Evolutionary conservation across 2,888 invertebrate species (phyloP), one percentile per base, ranked within the genome.

Genomic region (Scaptomyza flava): DNA sequence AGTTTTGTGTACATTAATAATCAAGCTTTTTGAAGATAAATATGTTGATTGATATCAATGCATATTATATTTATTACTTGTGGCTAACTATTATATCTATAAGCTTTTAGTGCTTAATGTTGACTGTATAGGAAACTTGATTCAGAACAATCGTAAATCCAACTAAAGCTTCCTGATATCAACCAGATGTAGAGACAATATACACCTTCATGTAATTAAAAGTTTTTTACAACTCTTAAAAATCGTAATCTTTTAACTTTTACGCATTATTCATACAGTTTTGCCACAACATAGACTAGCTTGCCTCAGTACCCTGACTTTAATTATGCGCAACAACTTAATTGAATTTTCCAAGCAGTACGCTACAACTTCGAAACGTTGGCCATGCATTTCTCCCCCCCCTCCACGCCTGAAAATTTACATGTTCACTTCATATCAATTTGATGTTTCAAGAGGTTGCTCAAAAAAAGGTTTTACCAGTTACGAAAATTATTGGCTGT

Each of bases 391-490:
- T 14, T 14, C 12, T 1, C 17, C 4, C 14, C 0, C 6, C 6
- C 38, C 23, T 17, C 4, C 14, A 0, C 6, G 4, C 38, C 23
- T 17, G 17, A 27, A 57, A 54, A 57, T 72, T 59, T 75, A 52
- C 80, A 71, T 82, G 48, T 62, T 54, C 72, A 82, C 54, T 80
- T 71, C 61, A 82, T 74, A 79, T 77, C 36, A 65, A 81, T 75
- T 82, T 79, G 63, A 66, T 57, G 66, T 78, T 78, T 53, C 65
- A 68, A 83, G 79, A 79, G 73, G n/a, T 68, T 63, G 54, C 63
- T 36, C 36, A 6, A 48, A 60, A 63, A 70, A 74, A 47, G 65
- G 57, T 62, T 67, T 51, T 45, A 43, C 52, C 14, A 41, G 31
- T 33, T 66, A 60, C 52, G n/a, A 38, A 62, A 72, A 61, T 76